phyloP scores from a whole-genome alignment of 2,113 vertebrate species.

The Tyrannus savana region DNA sequence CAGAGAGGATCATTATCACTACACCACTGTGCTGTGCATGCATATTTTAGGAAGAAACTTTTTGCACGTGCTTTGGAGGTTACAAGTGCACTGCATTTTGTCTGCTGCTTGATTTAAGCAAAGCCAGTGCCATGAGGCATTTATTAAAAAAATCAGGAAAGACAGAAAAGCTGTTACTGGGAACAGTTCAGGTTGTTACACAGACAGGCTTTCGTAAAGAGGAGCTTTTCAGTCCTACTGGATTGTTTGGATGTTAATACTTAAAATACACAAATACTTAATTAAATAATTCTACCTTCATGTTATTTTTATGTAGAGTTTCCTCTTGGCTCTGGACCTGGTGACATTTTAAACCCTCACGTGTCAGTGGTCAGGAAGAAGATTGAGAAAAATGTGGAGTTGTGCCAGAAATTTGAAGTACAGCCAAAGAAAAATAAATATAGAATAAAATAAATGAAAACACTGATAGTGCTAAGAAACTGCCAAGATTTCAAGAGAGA shows the following conservation, averaged over 20 bases:
- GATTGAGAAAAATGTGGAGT: not conserved
- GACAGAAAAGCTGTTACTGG: not conserved
- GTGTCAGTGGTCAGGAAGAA: not conserved
- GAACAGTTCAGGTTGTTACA: slow-evolving; percentile 17
- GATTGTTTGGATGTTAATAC: not conserved
- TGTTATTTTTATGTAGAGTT: not conserved
- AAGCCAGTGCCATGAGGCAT: slow-evolving; percentile 46
- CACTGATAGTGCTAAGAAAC: not conserved
- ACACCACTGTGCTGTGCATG: slow-evolving; percentile 37
- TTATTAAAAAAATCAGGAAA: slow-evolving; percentile 67
- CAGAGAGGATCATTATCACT: slow-evolving; percentile 45
- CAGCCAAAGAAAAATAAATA: accelerated
- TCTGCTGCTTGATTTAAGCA: slow-evolving; percentile 58
- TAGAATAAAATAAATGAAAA: not conserved
- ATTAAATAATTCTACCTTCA: not conserved
- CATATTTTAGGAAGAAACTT: slow-evolving; percentile 69
- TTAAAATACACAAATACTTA: not conserved
- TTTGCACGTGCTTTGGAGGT: slow-evolving; percentile 45
- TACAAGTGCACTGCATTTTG: slow-evolving; percentile 34
- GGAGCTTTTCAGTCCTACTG: not conserved
- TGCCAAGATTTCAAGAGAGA: not conserved
- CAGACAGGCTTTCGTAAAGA: slow-evolving; percentile 10
- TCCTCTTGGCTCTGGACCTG: not conserved
- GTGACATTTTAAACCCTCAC: not conserved
- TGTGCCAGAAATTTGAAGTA: not conserved